Percentiles rank a stretch among this genome's conserved stretches.
Conservation (phyloP, 1,140 invertebrate genomes). For the Leptopilina boulardi region DNA sequence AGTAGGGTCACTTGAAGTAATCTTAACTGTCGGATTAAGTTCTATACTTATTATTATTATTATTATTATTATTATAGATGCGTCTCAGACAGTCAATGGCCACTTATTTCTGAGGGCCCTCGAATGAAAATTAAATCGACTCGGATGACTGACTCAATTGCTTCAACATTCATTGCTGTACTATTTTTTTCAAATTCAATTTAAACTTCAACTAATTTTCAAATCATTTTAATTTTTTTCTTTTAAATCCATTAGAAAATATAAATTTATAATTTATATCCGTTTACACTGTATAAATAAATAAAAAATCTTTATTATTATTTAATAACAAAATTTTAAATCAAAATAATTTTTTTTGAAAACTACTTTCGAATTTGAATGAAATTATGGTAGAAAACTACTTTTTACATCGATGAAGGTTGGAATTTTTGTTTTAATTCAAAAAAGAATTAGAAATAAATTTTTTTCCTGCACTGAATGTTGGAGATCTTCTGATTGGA, state of each 20-base stretch:
- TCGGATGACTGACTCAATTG: slow-evolving; percentile 15
- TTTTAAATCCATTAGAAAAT: too few species aligned
- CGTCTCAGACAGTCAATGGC: slow-evolving; percentile 10
- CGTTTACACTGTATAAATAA: too few species aligned
- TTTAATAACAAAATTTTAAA: too few species aligned
- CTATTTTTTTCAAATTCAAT: slow-evolving; percentile 1
- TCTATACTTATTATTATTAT: slow-evolving; percentile 14
- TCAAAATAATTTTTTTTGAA: too few species aligned
- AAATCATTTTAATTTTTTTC: slow-evolving; percentile 5
- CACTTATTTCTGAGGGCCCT: neutral
- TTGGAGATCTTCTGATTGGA: neutral
- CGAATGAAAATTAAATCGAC: slow-evolving; percentile 25
- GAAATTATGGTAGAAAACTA: too few species aligned
- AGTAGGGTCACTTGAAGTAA: slow-evolving; percentile 19
- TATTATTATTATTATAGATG: slow-evolving; percentile 25
- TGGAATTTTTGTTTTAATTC: too few species aligned
- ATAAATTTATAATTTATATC: too few species aligned
- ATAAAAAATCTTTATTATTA: too few species aligned
- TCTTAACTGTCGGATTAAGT: slow-evolving; percentile 15
- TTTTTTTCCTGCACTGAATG: neutral
- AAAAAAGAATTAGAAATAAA: too few species aligned
- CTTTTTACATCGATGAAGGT: too few species aligned
- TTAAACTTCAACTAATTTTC: neutral
- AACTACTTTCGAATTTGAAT: too few species aligned
- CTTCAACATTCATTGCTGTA: neutral